Conservation (phyloP, 2,797 vertebrate genomes). For the Propithecus perrieri region DNA sequence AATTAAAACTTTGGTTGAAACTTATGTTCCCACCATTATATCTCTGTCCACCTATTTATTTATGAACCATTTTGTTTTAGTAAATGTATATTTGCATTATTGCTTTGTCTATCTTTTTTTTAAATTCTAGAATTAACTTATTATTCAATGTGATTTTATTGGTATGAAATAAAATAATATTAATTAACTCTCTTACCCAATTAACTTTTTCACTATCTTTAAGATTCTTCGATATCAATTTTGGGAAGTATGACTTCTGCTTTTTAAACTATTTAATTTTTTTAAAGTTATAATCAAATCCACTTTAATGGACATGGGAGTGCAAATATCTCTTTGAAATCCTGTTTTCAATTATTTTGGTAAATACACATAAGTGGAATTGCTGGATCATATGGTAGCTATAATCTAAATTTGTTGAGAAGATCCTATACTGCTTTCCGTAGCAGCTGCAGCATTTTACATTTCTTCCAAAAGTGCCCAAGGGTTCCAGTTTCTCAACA, state of each 20-base stretch:
- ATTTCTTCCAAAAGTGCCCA: background rate
- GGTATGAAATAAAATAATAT: background rate
- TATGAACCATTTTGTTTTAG: background rate
- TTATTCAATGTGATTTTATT: background rate
- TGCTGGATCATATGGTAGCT: background rate
- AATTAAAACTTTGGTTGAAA: background rate
- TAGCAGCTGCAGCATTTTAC: too few species aligned
- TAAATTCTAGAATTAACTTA: background rate
- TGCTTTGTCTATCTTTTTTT: background rate
- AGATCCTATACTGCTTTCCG: background rate
- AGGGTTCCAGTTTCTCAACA: background rate
- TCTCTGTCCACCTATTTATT: background rate
- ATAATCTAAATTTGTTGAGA: background rate
- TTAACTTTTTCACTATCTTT: background rate
- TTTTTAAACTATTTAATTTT: background rate
- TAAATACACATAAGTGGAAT: background rate
- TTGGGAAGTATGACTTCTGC: background rate
- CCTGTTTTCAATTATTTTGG: background rate
- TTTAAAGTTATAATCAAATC: background rate
- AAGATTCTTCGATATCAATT: background rate
- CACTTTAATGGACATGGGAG: background rate
- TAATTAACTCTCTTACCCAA: background rate
- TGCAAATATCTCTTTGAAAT: background rate
- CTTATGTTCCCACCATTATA: background rate
- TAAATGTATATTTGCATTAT: background rate